Evolutionary conservation across 2,888 invertebrate species (phyloP), one percentile per base, ranked within the genome.

Genomic region (Clunio marinus): DNA sequence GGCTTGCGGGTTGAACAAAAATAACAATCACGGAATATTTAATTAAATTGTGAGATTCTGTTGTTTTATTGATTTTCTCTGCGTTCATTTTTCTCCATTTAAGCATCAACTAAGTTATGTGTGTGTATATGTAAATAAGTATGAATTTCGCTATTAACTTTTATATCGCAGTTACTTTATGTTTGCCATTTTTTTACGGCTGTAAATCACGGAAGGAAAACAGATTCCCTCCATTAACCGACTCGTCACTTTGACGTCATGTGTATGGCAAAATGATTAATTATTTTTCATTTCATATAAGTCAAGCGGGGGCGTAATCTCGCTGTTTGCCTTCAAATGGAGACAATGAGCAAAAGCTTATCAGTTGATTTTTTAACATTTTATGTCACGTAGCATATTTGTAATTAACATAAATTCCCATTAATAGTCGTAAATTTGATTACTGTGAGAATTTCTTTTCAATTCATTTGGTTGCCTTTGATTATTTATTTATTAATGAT

Each of bases 221-320:
- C 45, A n/a, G 45, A 45, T 32, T 41, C 15, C 10, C 15, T 41
- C 10, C n/a, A 41, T 41, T 15, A 41, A 32, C n/a, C 10, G 41
- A 20, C 22, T 51, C 41, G n/a, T n/a, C 51, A n/a, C 41, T 13
- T 41, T 51, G 51, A 51, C 51, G 51, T 51, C 51, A 51, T 22
- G 22, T n/a, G n/a, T 22, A 22, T 17, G 5, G 10, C 20, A n/a
- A 22, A 51, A 51, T 51, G 51, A 51, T 51, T 51, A 51, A 51
- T 51, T 51, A 51, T 8, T 41, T 51, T 22, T 22, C 7, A 13
- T 41, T n/a, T n/a, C n/a, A n/a, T n/a, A n/a, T n/a, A n/a, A n/a
- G 41, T 32, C 8, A 51, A 3, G 5, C 51, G 51, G 7, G 51
- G 51, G 51, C 51, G 51, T 7, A 51, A 8, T 20, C n/a, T n/a